Conservation (phyloP, 1,140 invertebrate genomes). For the Octopus bimaculoides region DNA sequence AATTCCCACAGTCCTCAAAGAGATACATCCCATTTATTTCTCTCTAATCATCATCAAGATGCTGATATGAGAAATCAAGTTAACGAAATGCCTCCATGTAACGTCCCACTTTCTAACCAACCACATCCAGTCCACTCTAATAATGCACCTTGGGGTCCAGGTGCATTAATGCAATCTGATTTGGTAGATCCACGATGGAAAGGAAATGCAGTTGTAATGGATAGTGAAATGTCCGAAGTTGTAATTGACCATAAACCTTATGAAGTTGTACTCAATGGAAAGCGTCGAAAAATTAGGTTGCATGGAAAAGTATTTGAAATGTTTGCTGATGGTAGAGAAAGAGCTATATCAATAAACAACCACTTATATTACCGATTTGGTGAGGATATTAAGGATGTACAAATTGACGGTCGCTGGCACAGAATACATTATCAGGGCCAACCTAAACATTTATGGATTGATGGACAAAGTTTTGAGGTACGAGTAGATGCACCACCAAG, state of each 20-base stretch:
- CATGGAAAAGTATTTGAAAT: constrained; percentile 26
- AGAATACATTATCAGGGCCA: constrained; percentile 50
- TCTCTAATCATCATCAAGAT: neutral
- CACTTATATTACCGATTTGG: constrained; percentile 47
- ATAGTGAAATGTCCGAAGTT: constrained; percentile 35
- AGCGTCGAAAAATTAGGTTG: constrained; percentile 31
- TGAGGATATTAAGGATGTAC: constrained; percentile 45
- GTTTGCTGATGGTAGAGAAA: constrained; percentile 37
- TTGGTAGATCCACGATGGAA: constrained; percentile 33
- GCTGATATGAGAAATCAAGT: neutral
- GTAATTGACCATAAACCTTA: constrained; percentile 49
- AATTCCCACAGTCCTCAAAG: neutral
- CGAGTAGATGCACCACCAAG: constrained; percentile 52
- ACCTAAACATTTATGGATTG: constrained; percentile 48
- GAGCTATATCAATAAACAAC: constrained; percentile 43
- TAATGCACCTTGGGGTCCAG: neutral
- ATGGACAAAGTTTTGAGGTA: constrained; percentile 46
- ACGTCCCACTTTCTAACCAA: neutral
- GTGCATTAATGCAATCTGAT: neutral
- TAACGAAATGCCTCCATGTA: neutral
- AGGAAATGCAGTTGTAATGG: constrained; percentile 22
- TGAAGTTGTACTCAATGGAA: constrained; percentile 38
- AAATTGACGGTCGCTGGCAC: constrained; percentile 27
- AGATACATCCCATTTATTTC: neutral
- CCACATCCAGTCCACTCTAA: neutral